Base-by-base conservation (phyloP, 2,888 invertebrate species). In the Caradrina kadenii region DNA sequence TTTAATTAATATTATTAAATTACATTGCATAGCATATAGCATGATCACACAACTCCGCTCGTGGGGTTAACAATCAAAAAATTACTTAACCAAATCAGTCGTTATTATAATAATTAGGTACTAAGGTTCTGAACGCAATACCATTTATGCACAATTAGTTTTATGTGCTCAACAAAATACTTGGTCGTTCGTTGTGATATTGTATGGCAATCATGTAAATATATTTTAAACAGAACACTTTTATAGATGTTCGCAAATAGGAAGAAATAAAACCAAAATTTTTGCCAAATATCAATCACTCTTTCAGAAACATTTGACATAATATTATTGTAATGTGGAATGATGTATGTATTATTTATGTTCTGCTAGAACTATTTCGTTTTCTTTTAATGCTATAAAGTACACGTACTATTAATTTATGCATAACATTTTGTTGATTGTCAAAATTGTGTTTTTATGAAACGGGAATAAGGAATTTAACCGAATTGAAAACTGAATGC, bases 401-500 rank as follows among this genome's bases (percentile, higher is more conserved):
- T 73, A 83, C 81, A 80, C 74, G 86, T 73, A 74, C 58, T 76
- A 59, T 76, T 71, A 66, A 76, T 75, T 78, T 79, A 70, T 74
- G 68, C 60, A 78, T 79, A 79, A 79, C 69, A 71, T 62, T 70
- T 79, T 71, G 63, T 76, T 67, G 76, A 73, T 80, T 76, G 69
- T 74, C 67, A 45, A 79, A 76, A 70, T 68, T 15, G 65, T 56
- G 39, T 61, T 69, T 67, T 60, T 79, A 63, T 63, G 62, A 50
- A 68, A 58, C 64, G 26, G 58, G 49, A 60, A 63, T 59, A 62
- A 61, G 35, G 55, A 65, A 62, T 68, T 96, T 97, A 97, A 84
- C 97, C 96, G 89, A 97, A 98, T 87, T 97, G 97, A 94, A 97
- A 98, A 76, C 96, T 96, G 90, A 97, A 97, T 55, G 97, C 96